phyloP scores from a whole-genome alignment of 37 sponge, comb jelly and placozoan genomes.

The Chondrosia reniformis region DNA sequence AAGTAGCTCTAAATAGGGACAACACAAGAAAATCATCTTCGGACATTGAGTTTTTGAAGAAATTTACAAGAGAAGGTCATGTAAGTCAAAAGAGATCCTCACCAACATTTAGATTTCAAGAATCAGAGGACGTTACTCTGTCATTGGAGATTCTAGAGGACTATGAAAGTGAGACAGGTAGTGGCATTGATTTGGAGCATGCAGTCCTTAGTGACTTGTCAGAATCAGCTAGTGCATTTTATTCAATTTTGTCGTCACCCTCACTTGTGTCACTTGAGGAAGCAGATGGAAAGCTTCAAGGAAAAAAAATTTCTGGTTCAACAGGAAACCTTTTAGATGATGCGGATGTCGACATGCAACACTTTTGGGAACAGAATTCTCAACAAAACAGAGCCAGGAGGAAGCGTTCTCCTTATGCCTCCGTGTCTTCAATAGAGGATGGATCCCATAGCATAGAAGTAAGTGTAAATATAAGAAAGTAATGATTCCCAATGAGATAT shows the following conservation, averaged over 20 bases:
- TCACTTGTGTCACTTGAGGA: conserved; percentile 1
- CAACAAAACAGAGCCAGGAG: neutral
- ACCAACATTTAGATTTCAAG: too few relatives aligned
- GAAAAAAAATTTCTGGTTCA: neutral
- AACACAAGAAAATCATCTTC: too few relatives aligned
- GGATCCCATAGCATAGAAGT: too few relatives aligned
- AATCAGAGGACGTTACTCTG: conserved; percentile 3
- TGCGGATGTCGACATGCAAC: neutral
- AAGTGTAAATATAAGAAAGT: too few relatives aligned
- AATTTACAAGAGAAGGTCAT: too few relatives aligned
- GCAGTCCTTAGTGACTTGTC: conserved; percentile 14
- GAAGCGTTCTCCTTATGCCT: neutral
- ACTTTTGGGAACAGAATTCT: neutral
- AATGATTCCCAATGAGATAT: too few relatives aligned
- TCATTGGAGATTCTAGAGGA: conserved; percentile 1
- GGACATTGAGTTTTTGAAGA: too few relatives aligned
- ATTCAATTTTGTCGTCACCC: neutral
- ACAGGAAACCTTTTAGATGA: conserved; percentile 8
- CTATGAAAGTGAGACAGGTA: neutral
- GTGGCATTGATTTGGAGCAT: neutral
- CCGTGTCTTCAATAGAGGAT: neutral
- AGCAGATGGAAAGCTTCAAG: neutral
- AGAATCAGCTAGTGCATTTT: conserved; percentile 4
- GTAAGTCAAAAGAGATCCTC: too few relatives aligned
- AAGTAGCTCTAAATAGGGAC: too few relatives aligned